phyloP scores from a whole-genome alignment of 1,140 invertebrate species.

The Phymorhynchus buccinoides region DNA sequence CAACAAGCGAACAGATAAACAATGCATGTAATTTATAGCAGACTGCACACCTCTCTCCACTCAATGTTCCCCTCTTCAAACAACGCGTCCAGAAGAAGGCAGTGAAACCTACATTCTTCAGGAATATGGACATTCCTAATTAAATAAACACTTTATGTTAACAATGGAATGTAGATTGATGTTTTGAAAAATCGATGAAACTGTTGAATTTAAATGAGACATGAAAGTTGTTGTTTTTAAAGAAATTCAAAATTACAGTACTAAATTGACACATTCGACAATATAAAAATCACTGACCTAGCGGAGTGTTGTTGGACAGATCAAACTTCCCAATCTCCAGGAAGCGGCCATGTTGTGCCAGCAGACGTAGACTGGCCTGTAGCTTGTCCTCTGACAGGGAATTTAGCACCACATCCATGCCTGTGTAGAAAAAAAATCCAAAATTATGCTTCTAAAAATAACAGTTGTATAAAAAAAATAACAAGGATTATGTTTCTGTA shows the following conservation, averaged over 20 bases:
- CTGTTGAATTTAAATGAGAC: too few species aligned
- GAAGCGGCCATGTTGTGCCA: conserved; percentile 92
- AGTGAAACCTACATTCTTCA: conserved; percentile 97
- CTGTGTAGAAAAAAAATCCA: too few species aligned
- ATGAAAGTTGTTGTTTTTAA: too few species aligned
- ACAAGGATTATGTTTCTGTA: too few species aligned
- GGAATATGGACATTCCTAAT: conserved; percentile 91
- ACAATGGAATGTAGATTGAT: not conserved
- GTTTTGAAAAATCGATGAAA: too few species aligned
- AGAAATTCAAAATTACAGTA: too few species aligned
- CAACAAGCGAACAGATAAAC: too few species aligned
- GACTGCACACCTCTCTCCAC: conserved; percentile 82
- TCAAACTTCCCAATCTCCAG: conserved; percentile 98
- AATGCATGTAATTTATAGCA: too few species aligned
- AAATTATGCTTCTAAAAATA: too few species aligned
- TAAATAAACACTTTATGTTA: conserved; percentile 43
- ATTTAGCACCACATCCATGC: conserved; percentile 94
- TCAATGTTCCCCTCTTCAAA: conserved; percentile 83
- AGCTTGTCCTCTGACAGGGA: conserved; percentile 94
- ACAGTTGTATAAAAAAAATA: too few species aligned
- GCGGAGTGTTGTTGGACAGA: conserved; percentile 88
- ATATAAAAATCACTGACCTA: conserved; percentile 75
- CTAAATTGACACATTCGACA: too few species aligned
- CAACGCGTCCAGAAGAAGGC: conserved; percentile 90
- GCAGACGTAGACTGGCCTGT: conserved; percentile 90